A percentile compares a stretch with the other conserved stretches of the same genome.
Conservation (phyloP, 2,888 invertebrate species). For the Hylaea fasciaria region DNA sequence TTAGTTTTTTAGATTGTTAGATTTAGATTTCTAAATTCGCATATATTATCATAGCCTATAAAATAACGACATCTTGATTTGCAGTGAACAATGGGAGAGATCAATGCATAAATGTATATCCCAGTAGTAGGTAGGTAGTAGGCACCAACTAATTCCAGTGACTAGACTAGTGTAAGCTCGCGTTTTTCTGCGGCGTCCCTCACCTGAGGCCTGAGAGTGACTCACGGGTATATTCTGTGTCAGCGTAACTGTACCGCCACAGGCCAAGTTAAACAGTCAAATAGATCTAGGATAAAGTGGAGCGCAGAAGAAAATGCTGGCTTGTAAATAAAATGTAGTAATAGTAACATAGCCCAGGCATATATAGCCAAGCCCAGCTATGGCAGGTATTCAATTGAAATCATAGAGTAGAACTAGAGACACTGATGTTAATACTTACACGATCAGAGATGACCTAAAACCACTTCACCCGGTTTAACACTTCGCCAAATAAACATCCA, state of each 20-base stretch:
- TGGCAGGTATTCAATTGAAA: no score
- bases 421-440: no score
- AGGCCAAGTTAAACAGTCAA: slow-evolving; percentile 38
- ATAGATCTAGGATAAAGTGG: slow-evolving; percentile 40
- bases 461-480: slow-evolving; percentile 35
- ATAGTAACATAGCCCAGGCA: no score
- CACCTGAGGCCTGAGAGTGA: slow-evolving; percentile 32
- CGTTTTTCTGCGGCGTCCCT: slow-evolving; percentile 28
- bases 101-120: no score
- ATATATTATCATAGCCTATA: no score
- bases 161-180: slow-evolving; percentile 18
- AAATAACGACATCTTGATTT: no score
- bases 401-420: no score
- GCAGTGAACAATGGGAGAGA: no score
- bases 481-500: slow-evolving; percentile 34
- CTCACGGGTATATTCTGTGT: slow-evolving; percentile 43
- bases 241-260: slow-evolving; percentile 53
- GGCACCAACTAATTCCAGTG: slow-evolving; percentile 14
- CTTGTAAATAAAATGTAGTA: neutral
- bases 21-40: no score
- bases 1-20: no score
- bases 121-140: no score
- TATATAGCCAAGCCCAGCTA: no score
- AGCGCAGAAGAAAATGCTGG: neutral
- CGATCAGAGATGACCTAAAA: slow-evolving; percentile 33